phyloP scores from a whole-genome alignment of 2,888 invertebrate genomes.

The Scaeva pyrastri region DNA sequence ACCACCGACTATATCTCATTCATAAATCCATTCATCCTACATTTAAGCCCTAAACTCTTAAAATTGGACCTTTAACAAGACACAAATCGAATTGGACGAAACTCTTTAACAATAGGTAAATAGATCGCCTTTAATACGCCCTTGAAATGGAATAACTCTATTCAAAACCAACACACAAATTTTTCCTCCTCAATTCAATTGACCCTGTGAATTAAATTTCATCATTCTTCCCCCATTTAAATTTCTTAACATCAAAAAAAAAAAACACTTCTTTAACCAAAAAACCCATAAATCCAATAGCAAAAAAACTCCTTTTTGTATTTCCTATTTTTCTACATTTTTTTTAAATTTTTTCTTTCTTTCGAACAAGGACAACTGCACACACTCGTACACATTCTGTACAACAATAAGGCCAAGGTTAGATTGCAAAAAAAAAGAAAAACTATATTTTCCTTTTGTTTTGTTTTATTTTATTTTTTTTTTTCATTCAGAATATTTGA shows the following conservation, averaged over 20 bases:
- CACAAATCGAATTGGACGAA: too few relatives aligned
- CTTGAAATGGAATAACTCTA: too few relatives aligned
- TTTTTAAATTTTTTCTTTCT: neutral
- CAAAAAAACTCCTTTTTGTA: neutral
- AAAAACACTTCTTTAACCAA: neutral
- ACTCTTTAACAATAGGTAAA: too few relatives aligned
- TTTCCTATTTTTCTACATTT: neutral
- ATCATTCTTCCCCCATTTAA: neutral
- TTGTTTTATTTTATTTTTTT: neutral
- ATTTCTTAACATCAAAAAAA: neutral
- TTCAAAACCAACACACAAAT: too few relatives aligned
- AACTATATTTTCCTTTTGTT: conserved; percentile 8
- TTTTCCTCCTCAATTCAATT: neutral
- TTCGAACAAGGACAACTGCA: conserved; percentile 12
- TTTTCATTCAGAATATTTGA: neutral
- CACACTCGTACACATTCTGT: neutral
- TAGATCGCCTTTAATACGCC: too few relatives aligned
- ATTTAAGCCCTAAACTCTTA: too few relatives aligned
- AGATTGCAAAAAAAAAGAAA: neutral
- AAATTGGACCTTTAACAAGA: too few relatives aligned
- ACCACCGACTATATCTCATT: too few relatives aligned
- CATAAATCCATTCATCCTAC: too few relatives aligned
- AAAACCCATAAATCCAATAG: conserved; percentile 8
- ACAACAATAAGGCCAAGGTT: conserved; percentile 11
- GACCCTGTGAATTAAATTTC: neutral